Evolutionary conservation across 2,888 invertebrate genomes (phyloP), one percentile per base, ranked within the genome.

Genomic region (Tricholauxania praeusta): DNA sequence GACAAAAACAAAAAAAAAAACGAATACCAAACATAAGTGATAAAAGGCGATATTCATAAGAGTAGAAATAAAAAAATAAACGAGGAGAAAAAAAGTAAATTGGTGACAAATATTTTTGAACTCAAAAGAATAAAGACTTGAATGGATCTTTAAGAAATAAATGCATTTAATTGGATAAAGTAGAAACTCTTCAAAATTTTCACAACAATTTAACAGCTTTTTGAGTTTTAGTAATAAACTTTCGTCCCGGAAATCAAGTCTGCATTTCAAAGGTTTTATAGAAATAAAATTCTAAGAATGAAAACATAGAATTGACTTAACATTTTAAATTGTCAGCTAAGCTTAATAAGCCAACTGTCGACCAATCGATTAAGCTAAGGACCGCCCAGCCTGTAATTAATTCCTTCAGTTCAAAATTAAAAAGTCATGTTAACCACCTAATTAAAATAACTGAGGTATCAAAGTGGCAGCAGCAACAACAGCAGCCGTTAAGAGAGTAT

Each of bases 351-450:
- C 55, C 17, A 60, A 68, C 60, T 71, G 73, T 63, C 72, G 28
- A 12, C 32, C 57, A 19, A 47, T 62, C 39, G 39, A 17, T 39
- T 39, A 10, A 57, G 57, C 73, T 59, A 17, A 60, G 75, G 86
- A 86, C 86, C 86, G 85, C 86, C 87, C 86, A 86, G 81, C 79
- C 82, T 81, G 84, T 85, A 87, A 86, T 87, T 86, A 86, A 86
- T 87, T 85, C 85, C 83, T 82, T 84, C 83, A 82, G 80, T 83
- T 81, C 82, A 84, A 87, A 86, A 86, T 86, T 86, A 87, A 86
- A 86, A 86, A 86, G 85, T 85, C 86, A 84, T 86, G 86, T 86
- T 85, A 87, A 86, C 86, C 84, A 85, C 85, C 86, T 86, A 86
- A 86, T 86, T 86, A 86, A 86, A 86, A 86, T 86, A 84, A 82